A percentile compares a stretch with the other conserved stretches of the same genome.
Conservation (phyloP, 2,888 invertebrate genomes). For the Luperina nickerlii region DNA sequence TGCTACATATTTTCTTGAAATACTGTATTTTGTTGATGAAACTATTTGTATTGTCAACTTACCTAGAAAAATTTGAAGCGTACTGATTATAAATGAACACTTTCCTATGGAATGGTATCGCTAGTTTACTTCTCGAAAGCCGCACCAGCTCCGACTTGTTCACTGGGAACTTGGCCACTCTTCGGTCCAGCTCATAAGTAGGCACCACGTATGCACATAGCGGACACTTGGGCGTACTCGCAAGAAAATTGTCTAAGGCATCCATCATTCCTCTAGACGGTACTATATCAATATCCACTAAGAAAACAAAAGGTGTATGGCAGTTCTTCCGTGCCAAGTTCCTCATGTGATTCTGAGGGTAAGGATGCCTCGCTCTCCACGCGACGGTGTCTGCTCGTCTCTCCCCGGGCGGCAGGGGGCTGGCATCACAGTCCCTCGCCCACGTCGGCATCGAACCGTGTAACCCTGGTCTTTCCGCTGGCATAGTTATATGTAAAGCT, state of each 20-base stretch:
- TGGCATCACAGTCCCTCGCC: conserved; percentile 92
- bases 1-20: not conserved
- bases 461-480: conserved; percentile 91
- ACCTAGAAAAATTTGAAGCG: conserved; percentile 97
- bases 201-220: conserved; percentile 97
- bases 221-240: conserved; percentile 89
- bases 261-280: conserved; percentile 94
- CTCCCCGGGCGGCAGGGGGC: conserved; percentile 91
- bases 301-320: conserved; percentile 94
- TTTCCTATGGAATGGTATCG: conserved; percentile 97
- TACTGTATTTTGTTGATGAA: not conserved
- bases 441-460: conserved; percentile 91
- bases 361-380: conserved; percentile 94
- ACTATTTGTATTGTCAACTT: conserved; percentile 68
- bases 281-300: conserved; percentile 97
- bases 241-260: conserved; percentile 92
- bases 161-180: conserved; percentile 93
- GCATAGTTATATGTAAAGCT: conserved; percentile 94
- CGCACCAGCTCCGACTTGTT: conserved; percentile 95
- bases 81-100: conserved; percentile 98
- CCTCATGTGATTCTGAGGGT: conserved; percentile 97
- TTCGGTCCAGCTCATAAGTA: conserved; percentile 95
- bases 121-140: conserved; percentile 94
- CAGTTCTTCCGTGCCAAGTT: conserved; percentile 96
- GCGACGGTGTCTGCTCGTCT: conserved; percentile 91